These are phyloP conservation scores for Drosophila paranaensis DNA, from an alignment of 2,888 invertebrate species.

Conservation along the genomic window DNA sequence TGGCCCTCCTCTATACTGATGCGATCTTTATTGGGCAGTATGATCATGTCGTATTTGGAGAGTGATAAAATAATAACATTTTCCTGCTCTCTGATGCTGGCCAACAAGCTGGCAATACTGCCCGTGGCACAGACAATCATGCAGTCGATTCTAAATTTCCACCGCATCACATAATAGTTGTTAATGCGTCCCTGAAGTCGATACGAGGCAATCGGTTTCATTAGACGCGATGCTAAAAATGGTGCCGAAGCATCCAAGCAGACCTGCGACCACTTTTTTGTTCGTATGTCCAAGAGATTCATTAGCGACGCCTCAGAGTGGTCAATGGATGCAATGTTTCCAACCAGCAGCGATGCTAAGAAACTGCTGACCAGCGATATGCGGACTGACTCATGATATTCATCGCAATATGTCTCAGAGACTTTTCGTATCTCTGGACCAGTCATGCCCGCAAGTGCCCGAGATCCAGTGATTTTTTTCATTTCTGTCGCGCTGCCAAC, in stretches of 20 bases:
- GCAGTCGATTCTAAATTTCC: conserved; percentile 92
- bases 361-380: conserved; percentile 67
- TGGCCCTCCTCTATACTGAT: conserved; percentile 90
- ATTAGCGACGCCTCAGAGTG: conserved; percentile 49
- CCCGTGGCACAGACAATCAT: conserved; percentile 94
- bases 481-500: conserved; percentile 38
- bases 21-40: conserved; percentile 90
- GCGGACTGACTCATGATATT: conserved; percentile 37
- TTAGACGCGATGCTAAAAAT: conserved; percentile 89
- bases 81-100: conserved; percentile 90
- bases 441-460: conserved; percentile 12
- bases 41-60: conserved; percentile 95
- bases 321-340: conserved; percentile 61
- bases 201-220: conserved; percentile 89
- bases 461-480: conserved; percentile 50
- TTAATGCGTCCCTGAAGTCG: conserved; percentile 90
- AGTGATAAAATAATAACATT: conserved; percentile 93
- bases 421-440: conserved; percentile 58
- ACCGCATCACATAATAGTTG: conserved; percentile 92
- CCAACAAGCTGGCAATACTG: conserved; percentile 93
- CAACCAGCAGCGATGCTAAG: conserved; percentile 58
- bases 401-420: conserved; percentile 3
- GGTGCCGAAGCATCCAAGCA: conserved; percentile 91
- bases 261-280: conserved; percentile 89
- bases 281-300: conserved; percentile 89